Evolutionary conservation across 2,888 invertebrate genomes (phyloP).

Genomic region (Scaptomyza reducta): DNA sequence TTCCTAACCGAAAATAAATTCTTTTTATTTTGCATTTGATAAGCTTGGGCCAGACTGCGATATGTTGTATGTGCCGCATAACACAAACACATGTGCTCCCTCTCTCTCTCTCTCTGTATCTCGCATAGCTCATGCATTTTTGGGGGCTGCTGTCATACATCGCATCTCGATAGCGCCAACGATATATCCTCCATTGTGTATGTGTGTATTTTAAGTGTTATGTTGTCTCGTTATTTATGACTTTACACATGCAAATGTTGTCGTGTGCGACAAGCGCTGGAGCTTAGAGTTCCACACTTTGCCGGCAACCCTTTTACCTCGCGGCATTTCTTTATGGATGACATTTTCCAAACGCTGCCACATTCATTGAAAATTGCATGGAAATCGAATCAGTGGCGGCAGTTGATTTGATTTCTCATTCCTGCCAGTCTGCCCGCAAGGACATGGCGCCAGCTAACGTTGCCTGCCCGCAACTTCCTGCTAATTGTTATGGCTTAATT

Average conservation of each 20-base stretch:
- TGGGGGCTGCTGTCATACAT: slow-evolving; percentile 66
- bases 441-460: neutral
- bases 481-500: slow-evolving; percentile 78
- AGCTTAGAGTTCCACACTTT: slow-evolving; percentile 68
- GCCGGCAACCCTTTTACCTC: slow-evolving; percentile 56
- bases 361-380: slow-evolving; percentile 79
- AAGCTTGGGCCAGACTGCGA: slow-evolving; percentile 64
- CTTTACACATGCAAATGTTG: slow-evolving; percentile 82
- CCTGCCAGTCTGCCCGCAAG: slow-evolving; percentile 6
- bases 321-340: slow-evolving; percentile 76
- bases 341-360: slow-evolving; percentile 55
- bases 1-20: slow-evolving; percentile 77
- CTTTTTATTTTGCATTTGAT: slow-evolving; percentile 75
- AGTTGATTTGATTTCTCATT: slow-evolving; percentile 63
- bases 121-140: slow-evolving; percentile 71
- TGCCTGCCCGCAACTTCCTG: slow-evolving; percentile 29
- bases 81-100: slow-evolving; percentile 38
- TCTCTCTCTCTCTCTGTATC: neutral
- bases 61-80: slow-evolving; percentile 27
- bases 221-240: slow-evolving; percentile 81
- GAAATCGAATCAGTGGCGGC: slow-evolving; percentile 68
- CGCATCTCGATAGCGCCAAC: slow-evolving; percentile 70
- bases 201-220: slow-evolving; percentile 66
- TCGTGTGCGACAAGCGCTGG: slow-evolving; percentile 73
- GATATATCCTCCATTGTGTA: slow-evolving; percentile 30